Evolutionary conservation across 2,113 vertebrate species (phyloP).

Genomic region (Actenoides hombroni): DNA sequence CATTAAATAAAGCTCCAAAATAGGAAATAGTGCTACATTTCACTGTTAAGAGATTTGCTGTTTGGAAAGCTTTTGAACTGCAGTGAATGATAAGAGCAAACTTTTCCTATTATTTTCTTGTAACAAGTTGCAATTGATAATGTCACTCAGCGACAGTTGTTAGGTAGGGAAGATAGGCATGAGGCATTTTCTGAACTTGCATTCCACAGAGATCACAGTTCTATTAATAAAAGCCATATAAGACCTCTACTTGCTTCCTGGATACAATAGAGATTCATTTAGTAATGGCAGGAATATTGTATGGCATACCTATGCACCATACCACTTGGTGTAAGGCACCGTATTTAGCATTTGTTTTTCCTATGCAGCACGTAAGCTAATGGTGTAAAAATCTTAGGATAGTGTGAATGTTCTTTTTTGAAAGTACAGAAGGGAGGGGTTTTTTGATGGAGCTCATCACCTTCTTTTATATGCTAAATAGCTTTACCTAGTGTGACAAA

Average conservation of each 20-base stretch:
- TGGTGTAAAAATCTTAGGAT: constrained; percentile 11
- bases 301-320: constrained; percentile 30
- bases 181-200: constrained; percentile 62
- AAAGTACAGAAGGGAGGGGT: not conserved
- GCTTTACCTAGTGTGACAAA: not conserved
- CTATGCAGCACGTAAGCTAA: not conserved
- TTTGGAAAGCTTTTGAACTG: not conserved
- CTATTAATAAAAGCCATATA: constrained; percentile 72
- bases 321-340: not conserved
- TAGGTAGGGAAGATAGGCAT: constrained; percentile 58
- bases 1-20: not conserved
- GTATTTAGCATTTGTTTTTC: constrained; percentile 33
- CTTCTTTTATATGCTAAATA: not conserved
- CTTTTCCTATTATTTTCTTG: constrained; percentile 27
- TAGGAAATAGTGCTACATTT: not conserved
- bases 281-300: constrained; percentile 34
- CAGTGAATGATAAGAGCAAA: not conserved
- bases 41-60: not conserved
- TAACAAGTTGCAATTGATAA: constrained; percentile 64
- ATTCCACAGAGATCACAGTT: constrained; percentile 69
- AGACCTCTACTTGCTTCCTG: constrained; percentile 46
- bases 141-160: constrained; percentile 73
- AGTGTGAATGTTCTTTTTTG: not conserved
- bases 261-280: constrained; percentile 49
- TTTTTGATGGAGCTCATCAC: not conserved